Conservation (phyloP, 35 echinoderm and acorn worm genomes). For the Acanthaster planci region DNA sequence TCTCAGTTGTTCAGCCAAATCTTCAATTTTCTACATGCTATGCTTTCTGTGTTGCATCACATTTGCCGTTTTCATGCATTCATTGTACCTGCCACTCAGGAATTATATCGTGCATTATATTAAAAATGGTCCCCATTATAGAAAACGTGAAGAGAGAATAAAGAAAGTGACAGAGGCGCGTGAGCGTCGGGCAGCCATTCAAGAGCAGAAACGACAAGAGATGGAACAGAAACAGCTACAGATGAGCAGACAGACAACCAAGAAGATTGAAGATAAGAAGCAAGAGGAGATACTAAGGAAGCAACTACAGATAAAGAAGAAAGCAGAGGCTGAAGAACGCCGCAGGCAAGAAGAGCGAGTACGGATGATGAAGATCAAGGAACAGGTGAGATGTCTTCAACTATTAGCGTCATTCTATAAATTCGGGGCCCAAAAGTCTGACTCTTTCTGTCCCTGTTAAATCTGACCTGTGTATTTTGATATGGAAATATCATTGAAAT, state of each 20-base stretch:
- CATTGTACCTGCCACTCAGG: background rate
- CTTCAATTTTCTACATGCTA: background rate
- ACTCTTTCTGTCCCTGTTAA: too few species aligned
- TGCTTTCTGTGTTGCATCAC: background rate
- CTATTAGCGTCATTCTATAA: too few species aligned
- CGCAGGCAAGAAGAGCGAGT: slow-evolving; percentile 61
- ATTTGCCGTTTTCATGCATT: background rate
- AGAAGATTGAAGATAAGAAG: slow-evolving; percentile 74
- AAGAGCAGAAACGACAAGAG: slow-evolving; percentile 51
- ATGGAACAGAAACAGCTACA: slow-evolving; percentile 46
- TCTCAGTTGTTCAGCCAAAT: too few species aligned
- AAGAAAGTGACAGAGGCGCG: slow-evolving; percentile 57
- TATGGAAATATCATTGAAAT: too few species aligned
- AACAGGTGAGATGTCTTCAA: slow-evolving; percentile 53
- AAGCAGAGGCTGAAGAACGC: slow-evolving; percentile 75
- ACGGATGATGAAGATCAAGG: slow-evolving; percentile 57
- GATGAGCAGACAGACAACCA: slow-evolving; percentile 39
- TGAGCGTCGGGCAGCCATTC: slow-evolving; percentile 31
- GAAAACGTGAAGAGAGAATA: slow-evolving; percentile 71
- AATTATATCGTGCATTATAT: background rate
- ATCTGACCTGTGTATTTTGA: too few species aligned
- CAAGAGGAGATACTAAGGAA: slow-evolving; percentile 64
- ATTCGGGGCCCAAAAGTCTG: too few species aligned
- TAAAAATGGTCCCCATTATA: background rate
- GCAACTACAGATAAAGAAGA: slow-evolving; percentile 66